phyloP scores from a whole-genome alignment of 1,140 invertebrate genomes.

The Euschistus heros region DNA sequence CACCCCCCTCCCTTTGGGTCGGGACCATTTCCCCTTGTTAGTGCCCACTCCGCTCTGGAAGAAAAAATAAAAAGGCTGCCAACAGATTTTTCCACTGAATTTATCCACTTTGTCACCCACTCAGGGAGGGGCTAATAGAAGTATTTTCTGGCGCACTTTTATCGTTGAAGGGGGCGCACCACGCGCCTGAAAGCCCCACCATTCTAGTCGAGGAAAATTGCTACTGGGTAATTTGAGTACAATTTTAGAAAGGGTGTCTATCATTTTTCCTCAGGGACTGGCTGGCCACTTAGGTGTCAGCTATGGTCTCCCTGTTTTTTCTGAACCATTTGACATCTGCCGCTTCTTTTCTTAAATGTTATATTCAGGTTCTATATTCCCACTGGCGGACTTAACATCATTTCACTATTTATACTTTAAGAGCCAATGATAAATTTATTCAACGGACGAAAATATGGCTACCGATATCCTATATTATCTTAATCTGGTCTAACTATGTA shows the following conservation, averaged over 20 bases:
- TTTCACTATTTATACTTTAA: no score
- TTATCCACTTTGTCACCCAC: conserved; percentile 7
- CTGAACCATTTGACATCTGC: conserved; percentile 8
- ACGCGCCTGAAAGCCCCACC: conserved; percentile 5
- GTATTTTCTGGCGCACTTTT: conserved; percentile 8
- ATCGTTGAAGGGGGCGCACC: not conserved
- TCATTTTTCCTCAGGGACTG: not conserved
- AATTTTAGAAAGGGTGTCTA: conserved; percentile 1
- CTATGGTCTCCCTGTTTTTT: not conserved
- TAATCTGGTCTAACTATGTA: no score
- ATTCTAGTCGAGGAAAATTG: not conserved
- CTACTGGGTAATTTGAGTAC: not conserved
- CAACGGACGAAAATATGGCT: no score
- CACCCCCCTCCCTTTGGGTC: no score
- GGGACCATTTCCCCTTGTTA: no score
- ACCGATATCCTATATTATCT: no score
- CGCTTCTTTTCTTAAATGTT: not conserved
- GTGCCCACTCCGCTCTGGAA: no score
- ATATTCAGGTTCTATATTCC: no score
- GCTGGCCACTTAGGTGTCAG: not conserved
- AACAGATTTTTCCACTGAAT: conserved; percentile 10
- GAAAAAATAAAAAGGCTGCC: not conserved
- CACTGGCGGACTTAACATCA: no score
- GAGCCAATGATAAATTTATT: no score
- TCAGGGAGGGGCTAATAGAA: not conserved